Evolutionary conservation across 30 jellyfish, hydroid and myxozoan genomes (phyloP).

Genomic region (Hydractinia symbiolongicarpus): DNA sequence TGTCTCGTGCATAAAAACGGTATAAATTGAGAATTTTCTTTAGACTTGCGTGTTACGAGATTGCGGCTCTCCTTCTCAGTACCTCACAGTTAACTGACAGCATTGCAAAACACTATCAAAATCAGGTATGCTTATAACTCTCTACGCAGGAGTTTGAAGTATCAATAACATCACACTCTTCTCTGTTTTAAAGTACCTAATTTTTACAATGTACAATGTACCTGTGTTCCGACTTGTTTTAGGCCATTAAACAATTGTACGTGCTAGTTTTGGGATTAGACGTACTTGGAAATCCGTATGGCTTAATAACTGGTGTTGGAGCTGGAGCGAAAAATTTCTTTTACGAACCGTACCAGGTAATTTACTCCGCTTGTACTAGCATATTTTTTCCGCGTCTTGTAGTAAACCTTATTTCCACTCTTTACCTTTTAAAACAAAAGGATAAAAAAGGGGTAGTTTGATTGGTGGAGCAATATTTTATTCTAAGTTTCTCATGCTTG

Average conservation of each 20-base stretch:
- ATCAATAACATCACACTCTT: not conserved
- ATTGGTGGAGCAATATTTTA: no score
- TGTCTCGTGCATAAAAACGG: not conserved
- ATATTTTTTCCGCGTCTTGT: no score
- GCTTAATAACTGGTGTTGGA: slow-evolving; percentile 83
- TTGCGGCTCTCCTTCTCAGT: slow-evolving; percentile 58
- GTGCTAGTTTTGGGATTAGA: slow-evolving; percentile 88
- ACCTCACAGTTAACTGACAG: slow-evolving; percentile 63
- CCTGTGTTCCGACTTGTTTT: not conserved
- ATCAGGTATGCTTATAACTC: slow-evolving; percentile 40
- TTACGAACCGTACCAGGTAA: slow-evolving; percentile 95
- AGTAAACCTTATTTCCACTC: no score
- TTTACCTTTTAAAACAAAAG: no score
- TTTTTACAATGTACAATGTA: not conserved
- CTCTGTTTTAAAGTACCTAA: not conserved
- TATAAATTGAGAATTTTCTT: not conserved
- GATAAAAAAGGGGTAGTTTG: no score
- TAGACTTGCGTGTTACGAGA: slow-evolving; percentile 91
- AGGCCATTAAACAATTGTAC: slow-evolving; percentile 85
- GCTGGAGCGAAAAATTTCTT: slow-evolving; percentile 94
- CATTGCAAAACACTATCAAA: slow-evolving; percentile 75
- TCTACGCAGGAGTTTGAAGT: not conserved
- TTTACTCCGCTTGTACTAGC: no score
- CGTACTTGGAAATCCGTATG: slow-evolving; percentile 94
- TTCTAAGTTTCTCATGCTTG: no score